Conservation (phyloP, 2,888 invertebrate species). For the Tinea semifulvella region DNA sequence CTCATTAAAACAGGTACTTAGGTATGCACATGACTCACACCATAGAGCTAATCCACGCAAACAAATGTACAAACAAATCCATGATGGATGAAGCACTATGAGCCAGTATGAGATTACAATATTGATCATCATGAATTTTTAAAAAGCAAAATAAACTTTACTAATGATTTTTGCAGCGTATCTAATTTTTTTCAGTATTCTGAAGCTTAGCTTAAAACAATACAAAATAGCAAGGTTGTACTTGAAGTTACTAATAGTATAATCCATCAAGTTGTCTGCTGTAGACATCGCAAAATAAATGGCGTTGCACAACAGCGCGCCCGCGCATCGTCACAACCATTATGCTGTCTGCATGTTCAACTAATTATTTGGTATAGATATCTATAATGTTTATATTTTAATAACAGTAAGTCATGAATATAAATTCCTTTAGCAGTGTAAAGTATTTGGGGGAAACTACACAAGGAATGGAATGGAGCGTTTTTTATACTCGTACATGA, state of each 20-base stretch:
- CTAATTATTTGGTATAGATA: background rate
- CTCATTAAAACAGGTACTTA: slow-evolving; percentile 7
- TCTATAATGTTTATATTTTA: background rate
- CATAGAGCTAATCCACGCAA: slow-evolving; percentile 2
- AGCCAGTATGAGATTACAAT: background rate
- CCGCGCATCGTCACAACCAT: slow-evolving; percentile 2
- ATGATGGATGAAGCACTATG: slow-evolving; percentile 6
- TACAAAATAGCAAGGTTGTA: slow-evolving; percentile 10
- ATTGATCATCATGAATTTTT: background rate
- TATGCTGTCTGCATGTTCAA: background rate
- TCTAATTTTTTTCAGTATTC: no score
- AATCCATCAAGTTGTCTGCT: slow-evolving; percentile 13
- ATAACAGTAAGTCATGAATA: background rate
- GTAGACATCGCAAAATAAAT: slow-evolving; percentile 12
- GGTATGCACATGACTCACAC: slow-evolving; percentile 2
- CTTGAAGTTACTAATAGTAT: background rate
- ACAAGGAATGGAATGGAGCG: background rate
- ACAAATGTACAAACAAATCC: slow-evolving; percentile 5
- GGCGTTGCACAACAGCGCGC: slow-evolving; percentile 12
- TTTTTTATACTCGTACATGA: background rate
- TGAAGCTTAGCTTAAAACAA: no score
- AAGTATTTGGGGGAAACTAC: slow-evolving; percentile 4
- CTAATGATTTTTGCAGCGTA: no score
- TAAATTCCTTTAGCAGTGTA: background rate
- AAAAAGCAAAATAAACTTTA: no score